Evolutionary conservation across 2,113 vertebrate species (phyloP), one percentile per base, ranked within the genome.

Genomic region (Onychostruthus taczanowskii): DNA sequence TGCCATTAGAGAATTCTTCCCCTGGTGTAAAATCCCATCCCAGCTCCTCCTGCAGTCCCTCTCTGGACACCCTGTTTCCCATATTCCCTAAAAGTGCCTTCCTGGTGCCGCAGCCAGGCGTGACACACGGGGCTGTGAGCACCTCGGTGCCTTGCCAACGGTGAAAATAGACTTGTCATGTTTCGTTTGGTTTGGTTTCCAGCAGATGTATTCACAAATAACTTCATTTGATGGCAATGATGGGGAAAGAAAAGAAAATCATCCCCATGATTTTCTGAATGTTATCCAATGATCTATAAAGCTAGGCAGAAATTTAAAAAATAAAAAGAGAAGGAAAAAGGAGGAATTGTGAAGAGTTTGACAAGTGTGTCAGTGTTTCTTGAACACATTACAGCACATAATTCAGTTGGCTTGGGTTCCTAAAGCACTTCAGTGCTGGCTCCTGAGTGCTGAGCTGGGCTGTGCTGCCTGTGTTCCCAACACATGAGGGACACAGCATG

Each of bases 161-260:
- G 93, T 83, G 91, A 85, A 94, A 91, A 91, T 86, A 95, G 91
- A 89, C 89, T 90, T 79, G 73, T 90, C 91, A 63, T 49, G 59
- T 92, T 92, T 78, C 90, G 83, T 94, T 96, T 79, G 95, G 84
- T 94, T 90, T 64, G 85, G 80, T 87, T 94, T 93, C 89, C 92
- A 84, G 79, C 92, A 90, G 75, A 87, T 75, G 79, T 75, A 72
- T 87, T 95, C 84, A 69, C 82, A 97, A 90, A 95, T 85, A 95
- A 93, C 74, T 94, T 94, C 76, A 41, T 93, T 84, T 89, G 89
- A 82, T 83, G 82, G 93, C n/a, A 53, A 70, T 83, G 95, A 93
- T 63, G 86, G 96, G 92, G 67, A 84, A 90, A 96, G 90, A 88
- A 89, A 92, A 91, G 90, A 83, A 94, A 95, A 84, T 76, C 92